Percentiles rank a stretch among this genome's conserved stretches.
Conservation (phyloP, 2,888 invertebrate genomes). For the Nemurella pictetii region DNA sequence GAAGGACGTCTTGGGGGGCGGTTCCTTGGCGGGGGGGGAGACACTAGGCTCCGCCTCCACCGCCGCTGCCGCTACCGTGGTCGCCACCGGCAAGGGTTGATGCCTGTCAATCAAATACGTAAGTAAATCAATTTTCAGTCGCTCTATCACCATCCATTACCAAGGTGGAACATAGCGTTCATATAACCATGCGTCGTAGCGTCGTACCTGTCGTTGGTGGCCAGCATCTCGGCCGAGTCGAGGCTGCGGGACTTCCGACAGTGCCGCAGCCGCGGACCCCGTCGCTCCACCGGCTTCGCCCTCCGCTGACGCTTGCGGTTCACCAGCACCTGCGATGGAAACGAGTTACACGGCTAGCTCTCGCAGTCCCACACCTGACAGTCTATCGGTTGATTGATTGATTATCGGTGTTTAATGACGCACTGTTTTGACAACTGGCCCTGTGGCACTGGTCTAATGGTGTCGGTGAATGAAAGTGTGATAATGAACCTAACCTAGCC, state of each 20-base stretch:
- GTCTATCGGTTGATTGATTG: too few relatives aligned
- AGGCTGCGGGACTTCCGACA: slow-evolving; percentile 82
- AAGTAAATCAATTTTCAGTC: too few relatives aligned
- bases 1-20: slow-evolving; percentile 7
- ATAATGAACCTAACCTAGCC: too few relatives aligned
- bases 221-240: slow-evolving; percentile 80
- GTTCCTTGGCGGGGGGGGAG: not conserved
- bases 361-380: too few relatives aligned
- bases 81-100: not conserved
- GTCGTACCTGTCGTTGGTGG: slow-evolving; percentile 44
- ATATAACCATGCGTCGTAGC: too few relatives aligned
- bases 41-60: not conserved
- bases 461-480: too few relatives aligned
- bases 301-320: slow-evolving; percentile 57
- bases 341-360: too few relatives aligned
- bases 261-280: slow-evolving; percentile 56
- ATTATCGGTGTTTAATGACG: too few relatives aligned
- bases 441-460: too few relatives aligned
- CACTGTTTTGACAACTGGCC: too few relatives aligned
- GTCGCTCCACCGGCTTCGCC: slow-evolving; percentile 57
- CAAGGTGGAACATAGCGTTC: not conserved
- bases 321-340: slow-evolving; percentile 69
- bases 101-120: too few relatives aligned
- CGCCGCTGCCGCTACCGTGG: not conserved
- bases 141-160: not conserved